Conservation (phyloP, 2,888 invertebrate species). For the Salticus scenicus region DNA sequence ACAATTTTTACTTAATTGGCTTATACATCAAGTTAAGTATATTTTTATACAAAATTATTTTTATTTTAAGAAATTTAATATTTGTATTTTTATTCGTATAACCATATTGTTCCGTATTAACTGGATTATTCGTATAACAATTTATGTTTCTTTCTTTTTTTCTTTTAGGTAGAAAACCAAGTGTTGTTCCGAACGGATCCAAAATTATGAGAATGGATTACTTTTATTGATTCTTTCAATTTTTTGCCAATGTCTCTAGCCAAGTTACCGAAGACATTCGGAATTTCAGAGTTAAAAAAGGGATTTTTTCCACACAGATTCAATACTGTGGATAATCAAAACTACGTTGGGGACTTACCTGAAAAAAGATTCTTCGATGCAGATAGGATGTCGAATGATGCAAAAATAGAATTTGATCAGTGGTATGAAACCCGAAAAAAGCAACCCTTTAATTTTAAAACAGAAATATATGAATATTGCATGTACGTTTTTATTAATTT, state of each 20-base stretch:
- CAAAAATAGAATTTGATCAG: neutral
- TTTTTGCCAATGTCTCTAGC: conserved; percentile 27
- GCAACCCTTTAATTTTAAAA: neutral
- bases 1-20: neutral
- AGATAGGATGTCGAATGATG: neutral
- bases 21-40: conserved; percentile 1
- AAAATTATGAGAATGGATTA: conserved; percentile 4
- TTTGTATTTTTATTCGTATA: too few relatives aligned
- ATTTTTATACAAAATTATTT: too few relatives aligned
- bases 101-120: too few relatives aligned
- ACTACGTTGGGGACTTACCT: neutral
- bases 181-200: conserved; percentile 17
- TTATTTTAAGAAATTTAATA: too few relatives aligned
- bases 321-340: conserved; percentile 4
- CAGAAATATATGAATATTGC: neutral
- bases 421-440: neutral
- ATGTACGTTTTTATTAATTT: neutral
- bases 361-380: neutral
- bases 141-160: too few relatives aligned
- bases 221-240: conserved; percentile 20
- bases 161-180: too few relatives aligned
- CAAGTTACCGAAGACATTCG: conserved; percentile 24
- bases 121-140: too few relatives aligned
- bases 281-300: neutral
- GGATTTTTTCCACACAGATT: conserved; percentile 33